Conservation (phyloP, 2,888 invertebrate genomes). For the Zygogramma bicolorata region DNA sequence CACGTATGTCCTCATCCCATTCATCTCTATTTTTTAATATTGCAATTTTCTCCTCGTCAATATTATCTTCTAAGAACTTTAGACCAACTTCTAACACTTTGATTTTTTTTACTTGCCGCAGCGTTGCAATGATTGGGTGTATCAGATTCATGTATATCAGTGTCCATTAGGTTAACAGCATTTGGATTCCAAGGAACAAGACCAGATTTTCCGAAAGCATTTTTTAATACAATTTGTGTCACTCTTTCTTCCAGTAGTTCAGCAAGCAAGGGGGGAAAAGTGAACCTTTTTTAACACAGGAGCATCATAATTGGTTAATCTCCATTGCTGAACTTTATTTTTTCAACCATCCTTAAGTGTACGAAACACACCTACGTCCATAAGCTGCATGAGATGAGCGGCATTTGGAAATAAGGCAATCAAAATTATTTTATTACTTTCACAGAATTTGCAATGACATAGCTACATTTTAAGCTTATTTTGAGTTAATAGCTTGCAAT, state of each 20-base stretch:
- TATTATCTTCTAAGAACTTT: not conserved
- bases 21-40: not conserved
- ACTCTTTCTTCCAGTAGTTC: not conserved
- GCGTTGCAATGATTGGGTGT: not conserved
- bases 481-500: not conserved
- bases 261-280: not conserved
- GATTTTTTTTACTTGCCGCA: not conserved
- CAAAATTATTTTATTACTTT: not conserved
- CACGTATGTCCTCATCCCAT: not conserved
- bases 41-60: not conserved
- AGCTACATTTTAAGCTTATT: not conserved
- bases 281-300: not conserved
- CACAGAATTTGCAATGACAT: not conserved
- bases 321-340: slow-evolving; percentile 8
- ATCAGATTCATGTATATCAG: not conserved
- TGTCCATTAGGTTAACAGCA: not conserved
- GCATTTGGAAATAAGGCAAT: not conserved
- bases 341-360: not conserved
- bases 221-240: not conserved
- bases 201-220: not conserved
- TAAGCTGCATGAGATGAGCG: not conserved
- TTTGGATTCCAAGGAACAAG: not conserved
- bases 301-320: not conserved
- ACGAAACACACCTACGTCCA: slow-evolving; percentile 1
- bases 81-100: not conserved